Conservation (phyloP, 2,888 invertebrate species). For the Apamea monoglypha region DNA sequence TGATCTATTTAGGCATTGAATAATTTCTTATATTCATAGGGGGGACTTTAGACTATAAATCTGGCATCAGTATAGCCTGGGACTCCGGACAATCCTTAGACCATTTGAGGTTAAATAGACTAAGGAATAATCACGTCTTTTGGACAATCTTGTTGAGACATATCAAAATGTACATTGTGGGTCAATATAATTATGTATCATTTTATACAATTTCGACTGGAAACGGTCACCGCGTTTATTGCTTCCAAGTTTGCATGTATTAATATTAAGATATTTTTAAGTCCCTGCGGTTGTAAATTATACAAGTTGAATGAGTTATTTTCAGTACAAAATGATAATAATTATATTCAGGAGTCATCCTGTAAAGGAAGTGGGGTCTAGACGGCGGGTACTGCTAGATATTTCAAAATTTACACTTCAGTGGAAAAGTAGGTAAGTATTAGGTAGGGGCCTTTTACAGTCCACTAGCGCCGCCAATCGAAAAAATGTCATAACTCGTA, state of each 20-base stretch:
- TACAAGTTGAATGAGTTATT: neutral
- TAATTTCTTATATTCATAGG: neutral
- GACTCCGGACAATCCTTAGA: too few species aligned
- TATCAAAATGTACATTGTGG: neutral
- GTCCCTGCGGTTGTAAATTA: neutral
- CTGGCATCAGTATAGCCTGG: neutral
- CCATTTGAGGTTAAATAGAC: neutral
- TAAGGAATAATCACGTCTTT: too few species aligned
- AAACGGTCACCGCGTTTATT: too few species aligned
- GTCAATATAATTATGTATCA: neutral
- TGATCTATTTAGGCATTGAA: neutral
- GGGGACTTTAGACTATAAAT: neutral
- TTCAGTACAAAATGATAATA: neutral
- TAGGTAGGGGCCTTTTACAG: too few species aligned
- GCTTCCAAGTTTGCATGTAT: too few species aligned
- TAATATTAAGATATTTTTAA: too few species aligned
- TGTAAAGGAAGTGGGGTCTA: neutral
- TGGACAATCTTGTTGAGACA: neutral
- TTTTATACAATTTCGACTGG: neutral
- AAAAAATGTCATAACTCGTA: too few species aligned
- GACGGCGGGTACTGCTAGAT: neutral
- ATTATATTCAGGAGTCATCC: neutral
- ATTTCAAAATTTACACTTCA: constrained; percentile 4
- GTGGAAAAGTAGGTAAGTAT: neutral
- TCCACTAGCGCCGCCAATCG: too few species aligned